Evolutionary conservation across 2,888 invertebrate genomes (phyloP).

Genomic region (Mylabris sibirica): DNA sequence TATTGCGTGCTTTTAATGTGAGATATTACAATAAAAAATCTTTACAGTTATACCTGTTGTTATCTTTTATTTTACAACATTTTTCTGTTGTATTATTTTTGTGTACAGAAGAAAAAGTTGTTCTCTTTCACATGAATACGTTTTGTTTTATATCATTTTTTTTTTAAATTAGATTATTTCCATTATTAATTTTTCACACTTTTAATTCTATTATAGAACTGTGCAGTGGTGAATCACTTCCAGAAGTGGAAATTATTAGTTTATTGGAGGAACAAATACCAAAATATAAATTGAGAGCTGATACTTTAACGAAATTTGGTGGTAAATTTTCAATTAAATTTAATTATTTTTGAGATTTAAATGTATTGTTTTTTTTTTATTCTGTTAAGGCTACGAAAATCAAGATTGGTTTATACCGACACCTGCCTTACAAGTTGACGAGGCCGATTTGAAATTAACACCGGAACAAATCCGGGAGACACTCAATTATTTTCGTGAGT

Average conservation of each 20-base stretch:
- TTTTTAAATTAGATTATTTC: not conserved
- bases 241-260: slow-evolving; percentile 96
- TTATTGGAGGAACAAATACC: slow-evolving; percentile 95
- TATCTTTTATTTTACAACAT: slow-evolving; percentile 9
- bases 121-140: slow-evolving; percentile 24
- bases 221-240: slow-evolving; percentile 90
- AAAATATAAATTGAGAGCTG: slow-evolving; percentile 90
- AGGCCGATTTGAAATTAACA: slow-evolving; percentile 81
- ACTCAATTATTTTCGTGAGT: slow-evolving; percentile 97
- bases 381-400: slow-evolving; percentile 80
- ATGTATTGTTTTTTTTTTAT: too few species aligned
- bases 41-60: slow-evolving; percentile 12
- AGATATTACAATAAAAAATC: not conserved
- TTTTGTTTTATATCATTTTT: not conserved
- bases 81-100: slow-evolving; percentile 1
- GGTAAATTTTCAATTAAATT: slow-evolving; percentile 65
- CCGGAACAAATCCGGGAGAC: slow-evolving; percentile 96
- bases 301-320: slow-evolving; percentile 90
- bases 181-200: not conserved
- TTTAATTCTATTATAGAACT: slow-evolving; percentile 70
- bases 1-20: slow-evolving; percentile 18
- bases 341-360: not conserved
- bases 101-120: slow-evolving; percentile 4
- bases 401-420: slow-evolving; percentile 93
- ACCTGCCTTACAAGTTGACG: slow-evolving; percentile 78